phyloP scores from a whole-genome alignment of 2,888 invertebrate genomes.

The Ichneumoninae sp. region DNA sequence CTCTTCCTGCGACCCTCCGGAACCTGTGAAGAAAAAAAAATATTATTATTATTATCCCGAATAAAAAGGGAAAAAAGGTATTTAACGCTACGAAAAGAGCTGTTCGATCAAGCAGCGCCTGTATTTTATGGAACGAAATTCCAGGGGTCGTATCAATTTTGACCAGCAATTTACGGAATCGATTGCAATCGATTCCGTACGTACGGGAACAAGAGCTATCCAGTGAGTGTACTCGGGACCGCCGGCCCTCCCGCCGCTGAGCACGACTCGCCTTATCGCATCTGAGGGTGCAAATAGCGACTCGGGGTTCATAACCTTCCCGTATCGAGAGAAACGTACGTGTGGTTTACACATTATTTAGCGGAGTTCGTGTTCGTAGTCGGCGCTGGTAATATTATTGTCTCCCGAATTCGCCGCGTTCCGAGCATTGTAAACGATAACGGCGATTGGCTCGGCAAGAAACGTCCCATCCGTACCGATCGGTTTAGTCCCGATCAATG shows the following conservation, averaged over 20 bases:
- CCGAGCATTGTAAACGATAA: background rate
- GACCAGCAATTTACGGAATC: conserved; percentile 53
- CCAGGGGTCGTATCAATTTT: conserved; percentile 43
- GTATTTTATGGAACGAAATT: conserved; percentile 38
- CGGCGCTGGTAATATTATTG: conserved; percentile 50
- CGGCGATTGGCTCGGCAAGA: background rate
- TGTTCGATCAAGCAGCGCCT: conserved; percentile 7
- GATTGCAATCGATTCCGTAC: conserved; percentile 47
- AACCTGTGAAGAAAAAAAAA: background rate
- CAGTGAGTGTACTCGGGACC: conserved; percentile 8
- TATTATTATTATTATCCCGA: background rate
- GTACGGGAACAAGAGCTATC: background rate
- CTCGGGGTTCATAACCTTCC: conserved; percentile 73
- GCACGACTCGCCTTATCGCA: conserved; percentile 52
- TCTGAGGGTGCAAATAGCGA: conserved; percentile 55
- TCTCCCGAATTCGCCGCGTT: conserved; percentile 21
- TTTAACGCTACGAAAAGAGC: conserved; percentile 24
- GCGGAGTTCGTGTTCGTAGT: conserved; percentile 46
- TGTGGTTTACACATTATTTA: conserved; percentile 78
- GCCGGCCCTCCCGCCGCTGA: conserved; percentile 5
- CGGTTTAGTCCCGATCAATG: conserved; percentile 26
- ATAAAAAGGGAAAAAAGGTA: background rate
- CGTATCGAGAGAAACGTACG: conserved; percentile 71
- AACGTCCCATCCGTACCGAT: background rate
- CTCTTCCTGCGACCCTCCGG: background rate